Evolutionary conservation across 2,888 invertebrate species (phyloP).

Genomic region (Griposia aprilina): DNA sequence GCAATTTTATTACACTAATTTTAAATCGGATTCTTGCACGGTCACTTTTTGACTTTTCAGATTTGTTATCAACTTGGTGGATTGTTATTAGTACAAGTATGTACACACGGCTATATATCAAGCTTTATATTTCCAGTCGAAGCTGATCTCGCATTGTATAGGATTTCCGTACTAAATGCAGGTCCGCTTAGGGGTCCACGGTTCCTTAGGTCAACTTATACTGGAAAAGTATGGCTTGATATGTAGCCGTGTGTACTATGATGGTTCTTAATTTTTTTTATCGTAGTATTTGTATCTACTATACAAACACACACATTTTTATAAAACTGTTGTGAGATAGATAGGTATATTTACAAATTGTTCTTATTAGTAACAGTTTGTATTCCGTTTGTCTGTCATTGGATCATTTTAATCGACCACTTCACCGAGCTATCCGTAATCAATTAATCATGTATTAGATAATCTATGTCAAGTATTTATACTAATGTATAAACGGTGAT

Average conservation of each 20-base stretch:
- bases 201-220: background rate
- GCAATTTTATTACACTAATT: background rate
- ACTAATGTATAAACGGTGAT: slow-evolving; percentile 11
- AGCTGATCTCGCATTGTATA: background rate
- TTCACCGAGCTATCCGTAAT: slow-evolving; percentile 16
- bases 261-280: slow-evolving; percentile 21
- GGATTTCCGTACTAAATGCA: too few species aligned
- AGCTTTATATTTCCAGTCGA: background rate
- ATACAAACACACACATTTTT: background rate
- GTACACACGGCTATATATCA: background rate
- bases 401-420: background rate
- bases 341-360: background rate
- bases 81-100: slow-evolving; percentile 21
- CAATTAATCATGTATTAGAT: slow-evolving; percentile 15
- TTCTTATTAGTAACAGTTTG: background rate
- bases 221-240: background rate
- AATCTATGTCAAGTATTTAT: slow-evolving; percentile 8
- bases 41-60: slow-evolving; percentile 14
- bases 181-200: too few species aligned
- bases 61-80: slow-evolving; percentile 38
- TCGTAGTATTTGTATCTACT: background rate
- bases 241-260: background rate
- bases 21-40: slow-evolving; percentile 5
- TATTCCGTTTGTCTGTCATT: slow-evolving; percentile 5
- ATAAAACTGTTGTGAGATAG: background rate